These are phyloP conservation scores for Oxyruncus cristatus DNA, from an alignment of 2,113 vertebrate genomes.

Conservation along the genomic window DNA sequence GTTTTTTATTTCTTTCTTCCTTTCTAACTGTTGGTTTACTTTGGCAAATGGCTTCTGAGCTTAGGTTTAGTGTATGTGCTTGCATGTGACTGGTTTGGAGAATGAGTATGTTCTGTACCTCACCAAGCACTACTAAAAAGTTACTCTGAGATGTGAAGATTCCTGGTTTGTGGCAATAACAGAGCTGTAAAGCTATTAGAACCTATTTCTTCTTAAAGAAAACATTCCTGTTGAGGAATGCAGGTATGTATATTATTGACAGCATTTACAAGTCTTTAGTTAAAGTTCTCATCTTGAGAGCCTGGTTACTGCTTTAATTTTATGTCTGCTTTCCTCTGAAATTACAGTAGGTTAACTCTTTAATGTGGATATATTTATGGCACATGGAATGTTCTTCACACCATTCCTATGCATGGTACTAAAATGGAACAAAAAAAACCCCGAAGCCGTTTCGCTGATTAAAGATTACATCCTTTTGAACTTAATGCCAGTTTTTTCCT, in stretches of 20 bases:
- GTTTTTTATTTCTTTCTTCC: conserved; percentile 47
- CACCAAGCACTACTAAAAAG: background rate
- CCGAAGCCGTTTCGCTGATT: background rate
- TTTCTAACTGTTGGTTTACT: conserved; percentile 47
- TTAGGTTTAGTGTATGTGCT: conserved; percentile 28
- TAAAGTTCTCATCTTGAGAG: background rate
- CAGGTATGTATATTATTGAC: background rate
- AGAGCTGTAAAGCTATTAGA: background rate
- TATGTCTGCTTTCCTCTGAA: conserved; percentile 15
- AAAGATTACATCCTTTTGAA: background rate
- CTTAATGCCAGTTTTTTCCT: background rate
- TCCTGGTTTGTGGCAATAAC: background rate
- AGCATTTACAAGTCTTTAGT: background rate
- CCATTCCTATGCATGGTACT: conserved; percentile 39
- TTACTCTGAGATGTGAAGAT: background rate
- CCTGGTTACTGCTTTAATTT: conserved; percentile 49
- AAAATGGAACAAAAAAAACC: background rate
- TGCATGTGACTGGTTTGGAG: conserved; percentile 20
- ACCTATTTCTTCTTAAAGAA: background rate
- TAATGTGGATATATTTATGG: background rate
- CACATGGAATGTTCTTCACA: conserved; percentile 38
- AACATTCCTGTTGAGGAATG: background rate
- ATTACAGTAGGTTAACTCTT: conserved; percentile 40
- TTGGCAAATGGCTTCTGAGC: conserved; percentile 34
- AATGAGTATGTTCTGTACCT: conserved; percentile 23